Percentiles rank a stretch among this genome's conserved stretches.
phyloP scores from a whole-genome alignment of 2,888 invertebrate species.

The Cacoxenus indagator region DNA sequence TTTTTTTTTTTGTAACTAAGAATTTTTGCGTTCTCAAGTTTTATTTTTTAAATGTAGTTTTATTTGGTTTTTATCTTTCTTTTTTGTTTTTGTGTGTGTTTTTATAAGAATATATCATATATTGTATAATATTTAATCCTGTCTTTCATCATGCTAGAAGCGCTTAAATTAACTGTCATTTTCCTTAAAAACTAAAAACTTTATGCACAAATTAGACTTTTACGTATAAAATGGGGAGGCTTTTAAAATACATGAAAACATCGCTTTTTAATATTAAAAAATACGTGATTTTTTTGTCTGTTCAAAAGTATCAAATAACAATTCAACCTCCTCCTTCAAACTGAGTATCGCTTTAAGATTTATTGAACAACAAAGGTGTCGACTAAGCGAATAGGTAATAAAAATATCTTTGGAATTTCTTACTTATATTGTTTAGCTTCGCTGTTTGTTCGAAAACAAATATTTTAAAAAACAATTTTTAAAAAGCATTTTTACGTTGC shows the following conservation, averaged over 20 bases:
- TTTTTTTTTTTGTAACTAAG: slow-evolving; percentile 14
- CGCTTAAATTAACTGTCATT: slow-evolving; percentile 17
- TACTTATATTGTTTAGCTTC: slow-evolving; percentile 32
- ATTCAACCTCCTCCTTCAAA: slow-evolving; percentile 5
- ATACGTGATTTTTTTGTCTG: slow-evolving; percentile 31
- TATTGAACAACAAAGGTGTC: slow-evolving; percentile 41
- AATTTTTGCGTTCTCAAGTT: slow-evolving; percentile 4
- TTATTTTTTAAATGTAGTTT: not conserved
- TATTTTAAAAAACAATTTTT: not conserved
- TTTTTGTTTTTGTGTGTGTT: not conserved
- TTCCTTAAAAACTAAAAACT: slow-evolving; percentile 15
- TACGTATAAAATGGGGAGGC: slow-evolving; percentile 51
- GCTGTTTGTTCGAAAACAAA: not conserved
- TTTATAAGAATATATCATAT: slow-evolving; percentile 22
- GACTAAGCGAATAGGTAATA: not conserved
- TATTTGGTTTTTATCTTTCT: slow-evolving; percentile 34
- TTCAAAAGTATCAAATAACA: slow-evolving; percentile 39
- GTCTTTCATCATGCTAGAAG: not conserved
- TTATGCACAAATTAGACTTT: slow-evolving; percentile 59
- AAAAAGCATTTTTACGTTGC: slow-evolving; percentile 2
- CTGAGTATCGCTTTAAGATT: not conserved
- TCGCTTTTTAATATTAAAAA: not conserved
- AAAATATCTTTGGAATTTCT: slow-evolving; percentile 62
- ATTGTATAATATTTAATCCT: not conserved
- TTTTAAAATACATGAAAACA: not conserved